phyloP scores from a whole-genome alignment of 2,888 invertebrate species.

The Gandaritis pyraliata region DNA sequence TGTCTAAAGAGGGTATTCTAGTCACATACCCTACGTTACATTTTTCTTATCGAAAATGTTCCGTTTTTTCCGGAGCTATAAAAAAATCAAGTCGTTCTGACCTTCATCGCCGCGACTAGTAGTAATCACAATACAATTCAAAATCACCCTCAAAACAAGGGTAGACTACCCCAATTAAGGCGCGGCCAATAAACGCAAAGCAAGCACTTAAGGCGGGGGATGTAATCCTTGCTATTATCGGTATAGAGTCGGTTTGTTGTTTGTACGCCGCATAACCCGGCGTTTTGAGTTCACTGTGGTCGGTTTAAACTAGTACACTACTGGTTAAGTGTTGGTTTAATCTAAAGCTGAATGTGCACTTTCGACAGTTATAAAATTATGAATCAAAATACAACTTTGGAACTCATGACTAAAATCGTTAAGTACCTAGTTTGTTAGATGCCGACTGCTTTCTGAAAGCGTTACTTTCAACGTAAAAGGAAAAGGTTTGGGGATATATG shows the following conservation, averaged over 20 bases:
- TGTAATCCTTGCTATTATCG: conserved; percentile 17
- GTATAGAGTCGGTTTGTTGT: conserved; percentile 11
- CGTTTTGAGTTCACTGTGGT: conserved; percentile 2
- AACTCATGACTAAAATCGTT: too few relatives aligned
- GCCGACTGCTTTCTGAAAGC: conserved; percentile 9
- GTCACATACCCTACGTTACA: too few relatives aligned
- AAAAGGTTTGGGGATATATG: conserved; percentile 15
- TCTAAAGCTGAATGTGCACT: background rate
- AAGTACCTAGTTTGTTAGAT: too few relatives aligned
- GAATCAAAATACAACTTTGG: background rate
- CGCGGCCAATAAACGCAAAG: conserved; percentile 7
- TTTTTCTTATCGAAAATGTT: too few relatives aligned
- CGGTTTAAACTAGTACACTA: background rate
- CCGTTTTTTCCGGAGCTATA: too few relatives aligned
- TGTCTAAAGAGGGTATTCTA: too few relatives aligned
- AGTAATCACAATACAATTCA: conserved; percentile 5
- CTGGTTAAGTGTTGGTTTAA: background rate
- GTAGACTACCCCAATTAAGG: conserved; percentile 18
- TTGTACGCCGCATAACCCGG: conserved; percentile 13
- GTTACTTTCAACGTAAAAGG: conserved; percentile 9
- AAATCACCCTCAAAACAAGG: conserved; percentile 4
- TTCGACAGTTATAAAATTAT: too few relatives aligned
- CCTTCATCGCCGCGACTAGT: background rate
- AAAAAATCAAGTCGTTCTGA: too few relatives aligned
- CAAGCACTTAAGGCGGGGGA: conserved; percentile 6